Percentiles rank a stretch among this genome's conserved stretches.
Conservation (phyloP, 2,113 vertebrate species). For the Ceyx melanurus region DNA sequence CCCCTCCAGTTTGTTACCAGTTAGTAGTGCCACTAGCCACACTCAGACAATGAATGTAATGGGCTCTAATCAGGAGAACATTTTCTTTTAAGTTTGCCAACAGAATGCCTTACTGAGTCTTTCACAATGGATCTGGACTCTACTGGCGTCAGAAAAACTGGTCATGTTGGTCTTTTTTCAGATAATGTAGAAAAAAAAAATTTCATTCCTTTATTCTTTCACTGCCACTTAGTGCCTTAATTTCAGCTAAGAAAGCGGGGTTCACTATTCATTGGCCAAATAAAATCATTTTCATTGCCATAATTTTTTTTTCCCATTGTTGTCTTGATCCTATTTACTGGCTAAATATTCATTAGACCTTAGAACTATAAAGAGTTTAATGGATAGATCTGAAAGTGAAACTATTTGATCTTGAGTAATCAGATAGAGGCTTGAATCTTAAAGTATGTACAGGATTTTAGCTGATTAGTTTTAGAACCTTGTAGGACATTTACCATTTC, state of each 20-base stretch:
- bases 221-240: slow-evolving; percentile 84
- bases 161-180: slow-evolving; percentile 34
- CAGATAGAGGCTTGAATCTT: slow-evolving; percentile 61
- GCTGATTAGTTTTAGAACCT: slow-evolving; percentile 51
- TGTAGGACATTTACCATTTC: slow-evolving; percentile 66
- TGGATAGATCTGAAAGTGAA: slow-evolving; percentile 62
- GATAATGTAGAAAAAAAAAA: slow-evolving; percentile 7
- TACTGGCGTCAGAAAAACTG: slow-evolving; percentile 57
- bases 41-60: slow-evolving; percentile 78
- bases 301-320: slow-evolving; percentile 20
- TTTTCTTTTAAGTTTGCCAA: slow-evolving; percentile 77
- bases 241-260: slow-evolving; percentile 77
- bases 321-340: slow-evolving; percentile 56
- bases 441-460: slow-evolving; percentile 57
- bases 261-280: slow-evolving; percentile 73
- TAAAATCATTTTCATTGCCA: slow-evolving; percentile 66
- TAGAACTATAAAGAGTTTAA: slow-evolving; percentile 64
- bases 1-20: slow-evolving; percentile 25
- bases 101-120: slow-evolving; percentile 80
- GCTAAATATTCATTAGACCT: slow-evolving; percentile 65
- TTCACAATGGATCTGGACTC: slow-evolving; percentile 58
- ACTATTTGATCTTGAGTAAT: slow-evolving; percentile 51
- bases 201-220: slow-evolving; percentile 68
- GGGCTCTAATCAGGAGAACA: slow-evolving; percentile 71
- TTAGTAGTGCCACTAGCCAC: slow-evolving; percentile 65